These are phyloP conservation scores for Agriotes lineatus DNA, from an alignment of 2,888 invertebrate species.

Conservation along the genomic window DNA sequence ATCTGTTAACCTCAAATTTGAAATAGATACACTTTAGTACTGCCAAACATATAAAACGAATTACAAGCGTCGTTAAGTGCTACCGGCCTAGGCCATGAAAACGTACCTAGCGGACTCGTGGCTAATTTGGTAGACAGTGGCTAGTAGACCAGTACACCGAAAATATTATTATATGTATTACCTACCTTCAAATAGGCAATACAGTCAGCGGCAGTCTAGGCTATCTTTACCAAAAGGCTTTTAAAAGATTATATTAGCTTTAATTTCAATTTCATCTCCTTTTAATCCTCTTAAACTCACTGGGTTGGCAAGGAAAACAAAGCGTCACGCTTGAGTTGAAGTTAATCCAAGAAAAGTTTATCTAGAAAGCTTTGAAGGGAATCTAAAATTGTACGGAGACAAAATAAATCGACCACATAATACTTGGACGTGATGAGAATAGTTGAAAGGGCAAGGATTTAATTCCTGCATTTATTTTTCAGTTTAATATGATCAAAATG, in stretches of 20 bases:
- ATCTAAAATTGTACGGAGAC: constrained; percentile 22
- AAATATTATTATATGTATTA: no score
- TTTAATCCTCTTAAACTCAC: constrained; percentile 36
- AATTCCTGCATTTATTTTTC: background rate
- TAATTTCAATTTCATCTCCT: constrained; percentile 37
- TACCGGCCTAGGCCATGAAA: no score
- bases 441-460: background rate
- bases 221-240: constrained; percentile 12
- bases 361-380: constrained; percentile 33
- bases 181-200: no score
- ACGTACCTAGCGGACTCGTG: no score
- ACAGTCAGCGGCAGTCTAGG: no score
- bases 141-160: no score
- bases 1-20: no score
- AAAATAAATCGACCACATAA: constrained; percentile 17
- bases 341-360: constrained; percentile 37
- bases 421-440: constrained; percentile 5
- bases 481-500: background rate
- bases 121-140: no score
- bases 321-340: constrained; percentile 33
- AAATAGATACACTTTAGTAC: no score
- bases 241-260: constrained; percentile 37
- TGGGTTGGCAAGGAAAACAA: constrained; percentile 32
- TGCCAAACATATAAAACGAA: no score
- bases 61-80: no score